Conservation (phyloP, 92 coral and sea anemone genomes). For the Porites rus region DNA sequence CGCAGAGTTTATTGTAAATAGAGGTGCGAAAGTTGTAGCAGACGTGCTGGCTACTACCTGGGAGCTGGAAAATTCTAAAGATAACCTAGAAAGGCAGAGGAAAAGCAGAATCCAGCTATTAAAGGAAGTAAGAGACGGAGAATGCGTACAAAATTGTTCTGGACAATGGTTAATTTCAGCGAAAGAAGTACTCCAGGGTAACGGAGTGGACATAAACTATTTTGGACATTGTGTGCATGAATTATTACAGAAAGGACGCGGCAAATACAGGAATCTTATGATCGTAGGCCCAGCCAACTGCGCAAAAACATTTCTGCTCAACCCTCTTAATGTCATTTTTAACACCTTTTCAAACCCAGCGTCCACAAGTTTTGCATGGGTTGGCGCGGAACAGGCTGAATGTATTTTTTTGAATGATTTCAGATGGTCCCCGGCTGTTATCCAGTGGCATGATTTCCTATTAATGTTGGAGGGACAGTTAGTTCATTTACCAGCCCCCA, state of each 20-base stretch:
- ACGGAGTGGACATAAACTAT: slow-evolving; percentile 7
- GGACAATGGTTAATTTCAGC: slow-evolving; percentile 30
- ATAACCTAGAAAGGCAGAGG: slow-evolving; percentile 29
- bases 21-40: slow-evolving; percentile 65
- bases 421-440: no score
- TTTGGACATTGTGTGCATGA: neutral
- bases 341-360: slow-evolving; percentile 40
- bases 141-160: slow-evolving; percentile 37
- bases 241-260: slow-evolving; percentile 1
- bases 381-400: slow-evolving; percentile 67
- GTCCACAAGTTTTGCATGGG: slow-evolving; percentile 58
- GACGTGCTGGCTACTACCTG: slow-evolving; percentile 64
- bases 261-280: neutral
- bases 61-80: slow-evolving; percentile 53
- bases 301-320: slow-evolving; percentile 14
- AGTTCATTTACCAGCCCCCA: no score
- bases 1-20: slow-evolving; percentile 65
- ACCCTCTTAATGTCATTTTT: slow-evolving; percentile 2
- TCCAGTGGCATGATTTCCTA: no score
- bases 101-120: slow-evolving; percentile 40
- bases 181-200: slow-evolving; percentile 13
- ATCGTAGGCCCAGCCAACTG: slow-evolving; percentile 5
- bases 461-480: no score
- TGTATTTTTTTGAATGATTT: no score
- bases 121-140: slow-evolving; percentile 7